Evolutionary conservation across 2,888 invertebrate genomes (phyloP).

Genomic region (Danaus chrysippus): DNA sequence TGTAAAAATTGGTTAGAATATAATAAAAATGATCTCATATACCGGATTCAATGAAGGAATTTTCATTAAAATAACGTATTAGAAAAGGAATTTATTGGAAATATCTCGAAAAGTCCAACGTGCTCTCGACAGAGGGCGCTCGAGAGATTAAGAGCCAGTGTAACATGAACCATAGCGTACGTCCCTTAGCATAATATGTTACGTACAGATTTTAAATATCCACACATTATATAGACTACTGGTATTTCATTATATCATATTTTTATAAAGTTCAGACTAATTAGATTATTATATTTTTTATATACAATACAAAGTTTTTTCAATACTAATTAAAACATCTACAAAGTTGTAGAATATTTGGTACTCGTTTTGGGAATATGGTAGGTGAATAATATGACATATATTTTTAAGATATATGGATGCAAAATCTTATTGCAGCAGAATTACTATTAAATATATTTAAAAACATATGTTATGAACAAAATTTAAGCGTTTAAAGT

Average conservation of each 20-base stretch:
- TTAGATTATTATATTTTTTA: too few relatives aligned
- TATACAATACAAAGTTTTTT: too few relatives aligned
- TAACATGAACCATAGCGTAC: conserved; percentile 31
- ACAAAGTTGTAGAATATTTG: conserved; percentile 7
- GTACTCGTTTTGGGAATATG: too few relatives aligned
- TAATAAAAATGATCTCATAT: background rate
- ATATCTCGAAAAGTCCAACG: conserved; percentile 56
- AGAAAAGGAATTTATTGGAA: conserved; percentile 60
- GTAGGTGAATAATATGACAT: too few relatives aligned
- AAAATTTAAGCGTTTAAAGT: conserved; percentile 1
- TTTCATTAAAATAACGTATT: conserved; percentile 45
- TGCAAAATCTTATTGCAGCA: too few relatives aligned
- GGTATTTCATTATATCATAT: too few relatives aligned
- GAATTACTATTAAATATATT: too few relatives aligned
- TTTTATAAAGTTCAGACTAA: too few relatives aligned
- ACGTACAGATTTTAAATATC: background rate
- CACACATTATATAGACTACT: background rate
- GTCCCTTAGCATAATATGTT: conserved; percentile 10
- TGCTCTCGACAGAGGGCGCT: conserved; percentile 46
- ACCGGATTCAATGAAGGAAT: conserved; percentile 20
- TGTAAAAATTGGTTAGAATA: too few relatives aligned
- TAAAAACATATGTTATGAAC: background rate
- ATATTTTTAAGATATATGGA: too few relatives aligned
- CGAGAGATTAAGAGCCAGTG: conserved; percentile 44
- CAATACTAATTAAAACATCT: too few relatives aligned